Evolutionary conservation across 2,113 vertebrate genomes (phyloP), one percentile per base, ranked within the genome.

Genomic region (Lucifuga dentata): DNA sequence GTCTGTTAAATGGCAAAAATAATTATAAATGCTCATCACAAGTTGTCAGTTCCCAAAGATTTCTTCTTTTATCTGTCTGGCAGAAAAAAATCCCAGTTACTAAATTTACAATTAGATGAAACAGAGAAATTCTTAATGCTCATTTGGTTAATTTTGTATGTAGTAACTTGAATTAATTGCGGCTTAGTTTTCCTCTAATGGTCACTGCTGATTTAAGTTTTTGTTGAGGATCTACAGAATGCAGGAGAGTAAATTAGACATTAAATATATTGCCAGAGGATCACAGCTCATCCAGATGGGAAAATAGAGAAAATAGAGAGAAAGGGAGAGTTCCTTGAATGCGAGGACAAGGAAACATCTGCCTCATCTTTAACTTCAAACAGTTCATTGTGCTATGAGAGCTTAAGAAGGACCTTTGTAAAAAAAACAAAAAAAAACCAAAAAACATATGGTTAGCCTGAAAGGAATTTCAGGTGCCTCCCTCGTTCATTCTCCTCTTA

Each of bases 391-490:
- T 60, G 56, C 61, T 58, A 64, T 61, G 59, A 73, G 44, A 63
- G 19, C 71, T 72, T 77, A 70, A 61, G 52, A 82, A 86, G 68
- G 63, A 74, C 66, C 32, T 79, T 73, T 53, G 40, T 52, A 45
- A 43, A 51, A 70, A 60, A 20, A 48, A 24, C 51, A 76, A 80
- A 52, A n/a, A 5, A n/a, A n/a, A n/a, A n/a, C n/a, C n/a, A 65
- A 70, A 83, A 62, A 46, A 45, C 68, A 73, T 75, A 73, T 59
- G 38, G 56, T 57, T 48, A 63, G 57, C 62, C 70, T 84, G 61
- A 86, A 90, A 88, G 65, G 57, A 89, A 89, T 87, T 83, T 55
- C 83, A 86, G 69, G 29, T 60, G 15, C 16, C 67, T 75, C 40
- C 49, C 40, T 78, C 20, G 15, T 24, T 68, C 46, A 55, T 68